phyloP scores from a whole-genome alignment of 2,113 vertebrate genomes.

The Scolopax mira region DNA sequence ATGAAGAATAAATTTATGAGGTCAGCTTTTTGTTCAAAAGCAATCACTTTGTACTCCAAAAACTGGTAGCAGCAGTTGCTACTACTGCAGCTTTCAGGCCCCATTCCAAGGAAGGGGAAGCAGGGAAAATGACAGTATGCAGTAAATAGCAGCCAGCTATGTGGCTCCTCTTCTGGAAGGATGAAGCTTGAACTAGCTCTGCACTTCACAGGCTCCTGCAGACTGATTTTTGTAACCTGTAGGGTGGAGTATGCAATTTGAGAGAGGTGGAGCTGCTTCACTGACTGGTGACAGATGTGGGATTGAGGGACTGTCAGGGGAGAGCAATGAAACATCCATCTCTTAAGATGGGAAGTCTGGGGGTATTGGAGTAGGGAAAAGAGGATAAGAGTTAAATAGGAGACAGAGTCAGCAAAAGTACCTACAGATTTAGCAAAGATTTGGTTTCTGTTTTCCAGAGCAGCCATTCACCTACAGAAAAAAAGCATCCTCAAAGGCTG shows the following conservation, averaged over 20 bases:
- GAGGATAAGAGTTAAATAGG: not conserved
- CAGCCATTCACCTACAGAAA: not conserved
- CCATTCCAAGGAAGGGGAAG: not conserved
- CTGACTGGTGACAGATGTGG: not conserved
- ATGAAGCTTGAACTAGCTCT: not conserved
- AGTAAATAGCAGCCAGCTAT: not conserved
- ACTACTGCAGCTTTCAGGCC: not conserved
- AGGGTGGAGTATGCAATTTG: not conserved
- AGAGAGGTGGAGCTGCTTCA: not conserved
- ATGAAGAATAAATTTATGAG: not conserved
- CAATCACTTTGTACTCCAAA: not conserved
- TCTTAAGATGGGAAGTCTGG: not conserved
- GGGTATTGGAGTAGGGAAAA: not conserved
- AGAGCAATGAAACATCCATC: not conserved
- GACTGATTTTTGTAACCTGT: not conserved
- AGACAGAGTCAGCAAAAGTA: constrained; percentile 1
- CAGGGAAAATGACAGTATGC: not conserved
- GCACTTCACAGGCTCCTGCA: not conserved
- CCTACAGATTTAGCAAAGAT: not conserved
- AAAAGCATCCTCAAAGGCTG: not conserved
- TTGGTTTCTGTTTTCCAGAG: constrained; percentile 6
- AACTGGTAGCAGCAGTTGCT: not conserved
- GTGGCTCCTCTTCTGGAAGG: not conserved
- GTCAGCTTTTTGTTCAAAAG: not conserved
- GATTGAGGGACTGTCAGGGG: not conserved